Conservation (phyloP, 1,140 invertebrate species). For the Solen grandis region DNA sequence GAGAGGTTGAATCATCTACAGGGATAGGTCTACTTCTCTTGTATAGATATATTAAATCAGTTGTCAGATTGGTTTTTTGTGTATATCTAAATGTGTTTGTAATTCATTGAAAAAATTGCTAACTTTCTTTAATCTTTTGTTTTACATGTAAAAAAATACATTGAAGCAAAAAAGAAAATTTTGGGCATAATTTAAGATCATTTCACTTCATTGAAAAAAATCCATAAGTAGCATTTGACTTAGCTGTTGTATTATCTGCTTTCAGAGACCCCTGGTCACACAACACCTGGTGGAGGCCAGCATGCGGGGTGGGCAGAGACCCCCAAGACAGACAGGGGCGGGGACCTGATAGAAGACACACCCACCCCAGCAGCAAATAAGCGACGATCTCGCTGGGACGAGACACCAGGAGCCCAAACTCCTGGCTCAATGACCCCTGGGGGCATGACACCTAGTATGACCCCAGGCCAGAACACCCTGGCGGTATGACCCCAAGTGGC, state of each 20-base stretch:
- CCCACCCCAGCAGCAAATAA: conserved; percentile 95
- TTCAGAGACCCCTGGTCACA: conserved; percentile 91
- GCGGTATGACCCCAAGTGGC: conserved; percentile 86
- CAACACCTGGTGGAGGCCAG: conserved; percentile 81
- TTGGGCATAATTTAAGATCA: too few species aligned
- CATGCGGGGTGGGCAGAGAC: conserved; percentile 97
- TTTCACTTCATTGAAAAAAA: too few species aligned
- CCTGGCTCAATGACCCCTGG: conserved; percentile 71
- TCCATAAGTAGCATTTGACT: neutral
- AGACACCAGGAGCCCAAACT: conserved; percentile 86
- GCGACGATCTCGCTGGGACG: conserved; percentile 96
- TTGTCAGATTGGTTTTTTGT: too few species aligned
- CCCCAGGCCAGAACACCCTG: conserved; percentile 69
- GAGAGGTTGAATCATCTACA: too few species aligned
- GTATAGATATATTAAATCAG: too few species aligned
- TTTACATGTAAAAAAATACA: too few species aligned
- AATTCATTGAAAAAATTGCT: too few species aligned
- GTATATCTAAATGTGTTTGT: too few species aligned
- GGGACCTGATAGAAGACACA: conserved; percentile 79
- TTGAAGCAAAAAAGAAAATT: too few species aligned
- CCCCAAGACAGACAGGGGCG: conserved; percentile 93
- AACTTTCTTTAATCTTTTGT: too few species aligned
- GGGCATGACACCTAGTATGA: conserved; percentile 73
- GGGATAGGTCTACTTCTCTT: too few species aligned
- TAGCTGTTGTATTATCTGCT: conserved; percentile 34